A percentile compares a stretch with the other conserved stretches of the same genome.
These are phyloP conservation scores for Deilephila porcellus DNA, from an alignment of 2,888 invertebrate genomes.

Conservation along the genomic window DNA sequence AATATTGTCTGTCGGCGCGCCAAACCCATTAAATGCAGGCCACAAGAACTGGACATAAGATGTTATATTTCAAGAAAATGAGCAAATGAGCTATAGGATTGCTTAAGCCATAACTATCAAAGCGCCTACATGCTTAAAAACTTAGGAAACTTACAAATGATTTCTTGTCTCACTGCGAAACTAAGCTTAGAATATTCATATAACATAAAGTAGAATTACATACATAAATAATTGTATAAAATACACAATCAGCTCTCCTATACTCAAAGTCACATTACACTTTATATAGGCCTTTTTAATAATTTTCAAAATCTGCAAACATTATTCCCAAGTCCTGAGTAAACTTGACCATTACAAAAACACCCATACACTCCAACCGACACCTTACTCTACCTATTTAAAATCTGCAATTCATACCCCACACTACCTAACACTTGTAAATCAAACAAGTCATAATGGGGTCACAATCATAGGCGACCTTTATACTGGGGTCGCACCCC, in stretches of 20 bases:
- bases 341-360: not conserved
- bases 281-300: too few relatives aligned
- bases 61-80: slow-evolving; percentile 1
- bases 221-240: not conserved
- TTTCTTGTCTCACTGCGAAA: too few relatives aligned
- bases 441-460: slow-evolving; percentile 3
- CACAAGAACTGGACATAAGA: not conserved
- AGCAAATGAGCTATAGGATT: not conserved
- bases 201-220: too few relatives aligned
- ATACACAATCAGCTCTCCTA: not conserved
- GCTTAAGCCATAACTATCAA: not conserved
- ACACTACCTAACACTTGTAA: not conserved
- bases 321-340: too few relatives aligned
- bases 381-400: not conserved
- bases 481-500: slow-evolving; percentile 10
- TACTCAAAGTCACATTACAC: too few relatives aligned
- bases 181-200: too few relatives aligned
- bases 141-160: not conserved
- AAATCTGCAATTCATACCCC: not conserved
- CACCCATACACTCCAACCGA: not conserved
- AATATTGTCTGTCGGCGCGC: not conserved
- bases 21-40: not conserved
- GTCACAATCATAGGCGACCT: not conserved
- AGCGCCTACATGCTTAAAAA: not conserved
- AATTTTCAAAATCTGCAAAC: too few relatives aligned